Conservation (phyloP, 2,888 invertebrate species). For the Gibbula magus region DNA sequence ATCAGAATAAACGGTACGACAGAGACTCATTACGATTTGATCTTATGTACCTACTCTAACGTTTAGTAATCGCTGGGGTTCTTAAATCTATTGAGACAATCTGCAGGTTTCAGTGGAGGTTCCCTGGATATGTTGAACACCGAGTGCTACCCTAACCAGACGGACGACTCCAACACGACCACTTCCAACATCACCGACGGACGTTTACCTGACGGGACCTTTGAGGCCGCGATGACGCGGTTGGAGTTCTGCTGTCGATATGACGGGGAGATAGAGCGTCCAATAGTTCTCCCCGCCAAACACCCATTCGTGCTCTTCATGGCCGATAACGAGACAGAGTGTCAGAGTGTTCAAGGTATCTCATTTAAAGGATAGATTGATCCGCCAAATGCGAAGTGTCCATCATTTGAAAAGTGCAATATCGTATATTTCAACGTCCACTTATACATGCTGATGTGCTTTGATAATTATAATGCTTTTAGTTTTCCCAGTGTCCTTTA, state of each 20-base stretch:
- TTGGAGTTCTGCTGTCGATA: conserved; percentile 55
- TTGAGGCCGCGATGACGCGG: conserved; percentile 37
- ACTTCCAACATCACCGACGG: conserved; percentile 32
- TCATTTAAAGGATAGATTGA: too few species aligned
- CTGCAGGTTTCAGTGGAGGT: conserved; percentile 48
- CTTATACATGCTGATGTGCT: too few species aligned
- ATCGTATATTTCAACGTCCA: too few species aligned
- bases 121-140: conserved; percentile 32
- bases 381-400: too few species aligned
- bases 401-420: too few species aligned
- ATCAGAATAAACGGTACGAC: too few species aligned
- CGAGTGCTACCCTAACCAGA: background rate
- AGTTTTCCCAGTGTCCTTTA: too few species aligned
- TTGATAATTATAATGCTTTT: too few species aligned
- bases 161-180: background rate
- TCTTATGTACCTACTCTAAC: too few species aligned
- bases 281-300: conserved; percentile 50
- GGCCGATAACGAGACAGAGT: conserved; percentile 40
- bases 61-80: too few species aligned
- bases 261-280: conserved; percentile 41
- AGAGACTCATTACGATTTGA: too few species aligned
- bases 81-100: too few species aligned
- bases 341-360: conserved; percentile 54
- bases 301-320: conserved; percentile 50
- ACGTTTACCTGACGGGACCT: conserved; percentile 52